Evolutionary conservation across 2,113 vertebrate genomes (phyloP).

Genomic region (Syngnathus typhle): DNA sequence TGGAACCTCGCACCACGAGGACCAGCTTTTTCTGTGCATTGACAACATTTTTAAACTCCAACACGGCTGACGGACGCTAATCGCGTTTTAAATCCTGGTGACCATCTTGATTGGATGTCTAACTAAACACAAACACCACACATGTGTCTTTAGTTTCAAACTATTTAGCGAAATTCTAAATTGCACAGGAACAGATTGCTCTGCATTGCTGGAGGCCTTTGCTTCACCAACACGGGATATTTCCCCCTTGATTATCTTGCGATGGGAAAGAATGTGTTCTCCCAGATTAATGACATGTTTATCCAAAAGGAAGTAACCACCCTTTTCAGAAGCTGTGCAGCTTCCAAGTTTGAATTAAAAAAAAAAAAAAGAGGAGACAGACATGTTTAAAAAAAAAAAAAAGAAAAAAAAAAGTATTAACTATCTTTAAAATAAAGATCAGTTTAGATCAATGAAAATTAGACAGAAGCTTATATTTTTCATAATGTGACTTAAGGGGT

Average conservation of each 20-base stretch:
- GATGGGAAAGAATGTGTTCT: constrained; percentile 88
- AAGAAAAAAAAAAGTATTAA: not conserved
- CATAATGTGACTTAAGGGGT: not conserved
- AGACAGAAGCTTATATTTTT: not conserved
- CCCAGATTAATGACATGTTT: constrained; percentile 92
- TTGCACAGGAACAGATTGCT: constrained; percentile 13
- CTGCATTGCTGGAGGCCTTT: constrained; percentile 35
- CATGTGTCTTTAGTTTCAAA: constrained; percentile 1
- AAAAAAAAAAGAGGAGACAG: constrained; percentile 46
- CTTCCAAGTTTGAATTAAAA: constrained; percentile 73
- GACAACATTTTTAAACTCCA: not conserved
- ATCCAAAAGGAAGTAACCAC: constrained; percentile 90
- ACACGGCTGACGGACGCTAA: not conserved
- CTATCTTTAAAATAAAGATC: not conserved
- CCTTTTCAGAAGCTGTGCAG: constrained; percentile 83
- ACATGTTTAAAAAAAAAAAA: not conserved
- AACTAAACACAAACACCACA: not conserved
- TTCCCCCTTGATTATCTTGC: constrained; percentile 79
- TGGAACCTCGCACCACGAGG: not conserved
- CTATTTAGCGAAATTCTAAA: not conserved
- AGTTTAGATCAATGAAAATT: not conserved
- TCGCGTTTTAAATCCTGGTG: not conserved
- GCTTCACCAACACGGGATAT: constrained; percentile 56
- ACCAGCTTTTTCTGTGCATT: not conserved
- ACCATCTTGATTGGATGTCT: too few species aligned